phyloP scores from a whole-genome alignment of 2,888 invertebrate genomes.

The Melieria picta region DNA sequence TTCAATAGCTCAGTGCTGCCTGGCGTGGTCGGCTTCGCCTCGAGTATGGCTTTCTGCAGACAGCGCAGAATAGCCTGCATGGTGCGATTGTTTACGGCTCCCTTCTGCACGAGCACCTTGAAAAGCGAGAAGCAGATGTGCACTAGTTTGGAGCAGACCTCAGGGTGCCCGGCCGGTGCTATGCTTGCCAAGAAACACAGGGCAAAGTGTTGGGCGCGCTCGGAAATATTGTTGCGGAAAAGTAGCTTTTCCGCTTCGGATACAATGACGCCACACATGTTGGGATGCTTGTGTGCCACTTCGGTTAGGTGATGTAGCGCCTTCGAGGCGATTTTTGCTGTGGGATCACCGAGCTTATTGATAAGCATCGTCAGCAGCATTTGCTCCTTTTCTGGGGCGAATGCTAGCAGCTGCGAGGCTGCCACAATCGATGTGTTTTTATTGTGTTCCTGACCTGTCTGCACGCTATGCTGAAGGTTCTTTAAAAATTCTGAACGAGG shows the following conservation, averaged over 20 bases:
- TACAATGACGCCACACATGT: constrained; percentile 90
- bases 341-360: constrained; percentile 96
- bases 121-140: constrained; percentile 95
- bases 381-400: constrained; percentile 65
- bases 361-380: constrained; percentile 81
- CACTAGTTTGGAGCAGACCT: constrained; percentile 86
- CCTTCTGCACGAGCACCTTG: constrained; percentile 85
- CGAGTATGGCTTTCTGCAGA: constrained; percentile 76
- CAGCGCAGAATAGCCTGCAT: constrained; percentile 86
- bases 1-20: constrained; percentile 58
- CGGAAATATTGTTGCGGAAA: constrained; percentile 86
- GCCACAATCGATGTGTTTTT: constrained; percentile 59
- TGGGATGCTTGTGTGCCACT: constrained; percentile 84
- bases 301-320: constrained; percentile 86
- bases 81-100: constrained; percentile 84
- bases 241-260: constrained; percentile 90
- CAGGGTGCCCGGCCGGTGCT: constrained; percentile 75
- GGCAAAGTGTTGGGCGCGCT: constrained; percentile 91
- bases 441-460: constrained; percentile 63
- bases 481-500: constrained; percentile 57
- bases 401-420: constrained; percentile 57
- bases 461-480: constrained; percentile 62
- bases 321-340: constrained; percentile 83
- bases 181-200: constrained; percentile 92
- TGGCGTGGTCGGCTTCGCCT: constrained; percentile 57